These are phyloP conservation scores for Pachyuromys duprasi DNA, from an alignment of 2,797 vertebrate genomes.

Conservation along the genomic window DNA sequence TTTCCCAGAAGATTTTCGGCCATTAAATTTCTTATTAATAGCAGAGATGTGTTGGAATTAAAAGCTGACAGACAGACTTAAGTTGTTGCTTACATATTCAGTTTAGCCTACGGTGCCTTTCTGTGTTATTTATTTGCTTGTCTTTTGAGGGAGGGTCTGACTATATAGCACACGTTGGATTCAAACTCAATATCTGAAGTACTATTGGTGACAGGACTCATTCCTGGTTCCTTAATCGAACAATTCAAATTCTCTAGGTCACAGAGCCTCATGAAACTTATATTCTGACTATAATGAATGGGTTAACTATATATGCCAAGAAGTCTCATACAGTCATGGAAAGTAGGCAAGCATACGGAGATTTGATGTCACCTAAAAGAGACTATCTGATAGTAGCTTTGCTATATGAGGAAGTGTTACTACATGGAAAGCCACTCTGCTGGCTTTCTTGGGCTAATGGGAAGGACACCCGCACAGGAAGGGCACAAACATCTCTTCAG, in stretches of 20 bases:
- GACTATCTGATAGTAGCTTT: neutral
- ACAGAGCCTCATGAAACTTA: neutral
- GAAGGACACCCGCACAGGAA: neutral
- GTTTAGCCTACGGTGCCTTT: neutral
- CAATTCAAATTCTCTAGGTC: neutral
- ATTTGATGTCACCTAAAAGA: neutral
- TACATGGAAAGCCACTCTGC: neutral
- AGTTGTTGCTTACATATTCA: neutral
- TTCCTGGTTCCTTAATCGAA: neutral
- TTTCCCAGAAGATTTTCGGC: neutral
- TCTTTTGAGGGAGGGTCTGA: neutral
- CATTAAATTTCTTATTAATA: slow-evolving; percentile 9
- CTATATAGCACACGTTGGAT: neutral
- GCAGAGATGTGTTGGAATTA: neutral
- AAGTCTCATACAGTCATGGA: neutral
- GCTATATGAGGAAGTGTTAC: neutral
- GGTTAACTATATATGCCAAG: neutral
- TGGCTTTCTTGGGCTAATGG: neutral
- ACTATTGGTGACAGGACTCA: neutral
- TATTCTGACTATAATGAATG: neutral
- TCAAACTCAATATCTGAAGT: neutral
- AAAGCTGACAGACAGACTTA: neutral
- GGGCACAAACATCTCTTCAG: slow-evolving; percentile 49
- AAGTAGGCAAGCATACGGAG: neutral
- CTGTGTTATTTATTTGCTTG: neutral